phyloP scores from a whole-genome alignment of 92 coral and sea anemone genomes.

The Phenganax marumi region DNA sequence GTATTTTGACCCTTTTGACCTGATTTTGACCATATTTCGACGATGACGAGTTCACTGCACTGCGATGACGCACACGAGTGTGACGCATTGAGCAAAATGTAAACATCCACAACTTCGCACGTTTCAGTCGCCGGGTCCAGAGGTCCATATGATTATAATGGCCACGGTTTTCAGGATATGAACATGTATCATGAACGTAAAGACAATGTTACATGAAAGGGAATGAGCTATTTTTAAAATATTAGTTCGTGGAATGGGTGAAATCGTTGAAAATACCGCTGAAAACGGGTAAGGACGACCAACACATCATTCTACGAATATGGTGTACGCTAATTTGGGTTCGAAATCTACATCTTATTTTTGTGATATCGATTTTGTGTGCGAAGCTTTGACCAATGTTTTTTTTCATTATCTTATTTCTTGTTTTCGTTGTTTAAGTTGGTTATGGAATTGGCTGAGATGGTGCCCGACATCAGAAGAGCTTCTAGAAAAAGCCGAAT shows the following conservation, averaged over 20 bases:
- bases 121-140: neutral
- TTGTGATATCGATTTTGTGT: neutral
- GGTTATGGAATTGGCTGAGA: conserved; percentile 65
- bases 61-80: no score
- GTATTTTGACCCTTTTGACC: no score
- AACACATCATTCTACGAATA: neutral
- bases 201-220: neutral
- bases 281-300: conserved; percentile 10
- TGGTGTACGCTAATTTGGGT: no score
- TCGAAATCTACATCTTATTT: neutral
- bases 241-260: neutral
- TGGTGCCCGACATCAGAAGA: conserved; percentile 95
- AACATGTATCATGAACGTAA: neutral
- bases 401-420: neutral
- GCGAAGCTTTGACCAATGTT: neutral
- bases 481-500: conserved; percentile 76
- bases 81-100: no score
- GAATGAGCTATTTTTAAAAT: neutral
- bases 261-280: conserved; percentile 7
- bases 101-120: no score
- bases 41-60: no score
- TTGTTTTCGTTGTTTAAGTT: conserved; percentile 25
- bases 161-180: neutral
- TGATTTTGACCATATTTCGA: no score
- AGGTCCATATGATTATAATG: neutral